These are phyloP conservation scores for Apotomis turbidana DNA, from an alignment of 2,888 invertebrate species.

Conservation along the genomic window DNA sequence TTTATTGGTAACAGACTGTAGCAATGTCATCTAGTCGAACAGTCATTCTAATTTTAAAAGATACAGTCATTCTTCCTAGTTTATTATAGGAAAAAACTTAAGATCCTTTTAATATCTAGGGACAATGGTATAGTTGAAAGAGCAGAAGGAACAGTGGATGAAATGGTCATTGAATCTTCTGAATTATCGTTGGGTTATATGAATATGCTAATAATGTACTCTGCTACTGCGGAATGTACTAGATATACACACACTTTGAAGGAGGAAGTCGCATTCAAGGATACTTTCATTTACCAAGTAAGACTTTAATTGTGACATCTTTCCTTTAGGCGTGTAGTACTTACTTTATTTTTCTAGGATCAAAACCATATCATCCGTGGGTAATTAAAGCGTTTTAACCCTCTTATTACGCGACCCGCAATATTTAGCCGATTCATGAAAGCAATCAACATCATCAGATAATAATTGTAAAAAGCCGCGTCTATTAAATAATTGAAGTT, in stretches of 20 bases:
- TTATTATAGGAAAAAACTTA: not conserved
- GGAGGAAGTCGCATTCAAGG: slow-evolving; percentile 71
- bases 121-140: slow-evolving; percentile 65
- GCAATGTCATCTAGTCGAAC: no score
- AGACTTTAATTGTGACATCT: not conserved
- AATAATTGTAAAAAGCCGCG: no score
- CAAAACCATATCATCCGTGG: no score
- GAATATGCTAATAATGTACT: slow-evolving; percentile 76
- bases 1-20: no score
- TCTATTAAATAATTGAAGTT: no score
- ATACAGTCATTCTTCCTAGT: not conserved
- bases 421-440: no score
- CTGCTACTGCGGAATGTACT: slow-evolving; percentile 79
- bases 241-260: slow-evolving; percentile 73
- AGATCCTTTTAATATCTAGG: slow-evolving; percentile 49
- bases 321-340: no score
- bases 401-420: not conserved
- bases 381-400: not conserved
- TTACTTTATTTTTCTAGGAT: no score
- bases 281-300: slow-evolving; percentile 84
- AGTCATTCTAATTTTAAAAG: no score
- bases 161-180: slow-evolving; percentile 54
- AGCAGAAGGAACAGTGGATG: slow-evolving; percentile 59
- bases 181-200: slow-evolving; percentile 57
- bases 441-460: no score